Percentiles rank a stretch among this genome's conserved stretches.
These are phyloP conservation scores for Arrhamphus sclerolepis DNA, from an alignment of 2,797 vertebrate genomes.

Conservation along the genomic window DNA sequence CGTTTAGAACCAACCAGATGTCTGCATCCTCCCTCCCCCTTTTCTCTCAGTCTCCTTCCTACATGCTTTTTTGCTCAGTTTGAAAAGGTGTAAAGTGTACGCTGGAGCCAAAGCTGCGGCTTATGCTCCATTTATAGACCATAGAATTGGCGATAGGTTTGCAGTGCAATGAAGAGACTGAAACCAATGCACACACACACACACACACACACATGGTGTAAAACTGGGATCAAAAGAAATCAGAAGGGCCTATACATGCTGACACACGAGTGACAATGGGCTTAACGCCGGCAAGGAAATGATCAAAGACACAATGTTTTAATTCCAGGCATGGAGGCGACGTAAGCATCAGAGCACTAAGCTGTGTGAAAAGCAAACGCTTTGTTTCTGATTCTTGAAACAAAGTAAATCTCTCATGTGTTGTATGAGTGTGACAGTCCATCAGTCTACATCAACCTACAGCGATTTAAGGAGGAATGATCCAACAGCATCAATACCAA, in stretches of 20 bases:
- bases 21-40: slow-evolving; percentile 20
- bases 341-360: slow-evolving; percentile 30
- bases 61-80: slow-evolving; percentile 17
- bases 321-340: slow-evolving; percentile 51
- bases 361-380: slow-evolving; percentile 6
- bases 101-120: slow-evolving; percentile 29
- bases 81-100: slow-evolving; percentile 48
- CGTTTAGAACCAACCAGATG: slow-evolving; percentile 35
- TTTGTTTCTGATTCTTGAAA: slow-evolving; percentile 36
- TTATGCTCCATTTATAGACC: slow-evolving; percentile 66
- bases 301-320: slow-evolving; percentile 69
- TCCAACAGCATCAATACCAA: too few species aligned
- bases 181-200: slow-evolving; percentile 16
- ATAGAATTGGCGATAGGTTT: slow-evolving; percentile 48
- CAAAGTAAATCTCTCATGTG: slow-evolving; percentile 32
- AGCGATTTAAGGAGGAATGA: too few species aligned
- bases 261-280: slow-evolving; percentile 50
- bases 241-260: slow-evolving; percentile 24
- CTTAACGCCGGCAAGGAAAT: slow-evolving; percentile 34
- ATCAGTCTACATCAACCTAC: slow-evolving; percentile 8
- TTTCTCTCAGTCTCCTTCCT: slow-evolving; percentile 7
- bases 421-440: neutral
- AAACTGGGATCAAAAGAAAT: slow-evolving; percentile 58
- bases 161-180: slow-evolving; percentile 21
- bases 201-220: slow-evolving; percentile 20